Percentiles rank a stretch among this genome's conserved stretches.
phyloP scores from a whole-genome alignment of 2,888 invertebrate species.

The Patella ulyssiponensis region DNA sequence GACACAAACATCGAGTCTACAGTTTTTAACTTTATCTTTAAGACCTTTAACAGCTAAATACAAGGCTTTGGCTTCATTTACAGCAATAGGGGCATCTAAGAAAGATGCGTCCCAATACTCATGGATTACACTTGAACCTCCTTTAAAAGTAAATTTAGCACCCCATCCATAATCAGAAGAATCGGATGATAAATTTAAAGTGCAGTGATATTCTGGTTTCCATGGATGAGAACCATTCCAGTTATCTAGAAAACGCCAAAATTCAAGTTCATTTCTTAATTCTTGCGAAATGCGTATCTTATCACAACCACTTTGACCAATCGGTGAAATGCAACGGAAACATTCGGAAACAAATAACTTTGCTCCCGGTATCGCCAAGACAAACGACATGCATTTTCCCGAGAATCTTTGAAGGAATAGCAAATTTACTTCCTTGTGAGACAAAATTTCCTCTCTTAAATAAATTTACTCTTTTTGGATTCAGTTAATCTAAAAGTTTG shows the following conservation, averaged over 20 bases:
- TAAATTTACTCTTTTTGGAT: background rate
- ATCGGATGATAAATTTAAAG: conserved; percentile 3
- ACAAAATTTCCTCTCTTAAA: background rate
- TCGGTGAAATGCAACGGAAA: background rate
- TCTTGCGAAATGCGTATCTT: background rate
- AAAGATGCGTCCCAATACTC: background rate
- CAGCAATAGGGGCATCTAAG: background rate
- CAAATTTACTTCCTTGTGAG: background rate
- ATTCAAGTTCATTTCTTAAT: background rate
- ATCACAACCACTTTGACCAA: background rate
- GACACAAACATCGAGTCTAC: background rate
- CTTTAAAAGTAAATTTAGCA: background rate
- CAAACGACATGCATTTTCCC: background rate
- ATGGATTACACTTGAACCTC: background rate
- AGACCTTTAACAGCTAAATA: background rate
- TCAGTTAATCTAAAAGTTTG: background rate
- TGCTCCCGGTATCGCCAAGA: background rate
- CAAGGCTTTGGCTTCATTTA: background rate
- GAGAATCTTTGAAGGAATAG: no score
- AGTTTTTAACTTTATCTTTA: background rate
- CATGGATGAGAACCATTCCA: background rate
- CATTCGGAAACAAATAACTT: background rate
- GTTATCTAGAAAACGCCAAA: background rate
- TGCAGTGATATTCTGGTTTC: background rate
- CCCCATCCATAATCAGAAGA: background rate